phyloP scores from a whole-genome alignment of 1,140 invertebrate species.

The Cotesia glomerata region DNA sequence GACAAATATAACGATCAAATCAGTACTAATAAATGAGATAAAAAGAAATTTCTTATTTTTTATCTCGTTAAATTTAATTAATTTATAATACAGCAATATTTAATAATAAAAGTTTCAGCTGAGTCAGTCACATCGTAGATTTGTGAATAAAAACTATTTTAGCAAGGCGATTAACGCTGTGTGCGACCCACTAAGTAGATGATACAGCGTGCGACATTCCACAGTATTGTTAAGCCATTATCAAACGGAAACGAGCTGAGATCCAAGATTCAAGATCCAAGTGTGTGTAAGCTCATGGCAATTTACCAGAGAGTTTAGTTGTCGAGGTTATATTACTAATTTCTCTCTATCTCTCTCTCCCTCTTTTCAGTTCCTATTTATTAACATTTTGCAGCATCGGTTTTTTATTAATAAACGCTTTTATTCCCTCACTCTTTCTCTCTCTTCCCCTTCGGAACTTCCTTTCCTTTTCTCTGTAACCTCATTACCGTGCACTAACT shows the following conservation, averaged over 20 bases:
- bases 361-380: not conserved
- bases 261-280: not conserved
- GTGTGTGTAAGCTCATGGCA: not conserved
- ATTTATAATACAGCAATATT: no score
- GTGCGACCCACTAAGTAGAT: conserved; percentile 23
- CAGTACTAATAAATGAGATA: no score
- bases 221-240: conserved; percentile 23
- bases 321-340: not conserved
- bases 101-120: no score
- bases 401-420: not conserved
- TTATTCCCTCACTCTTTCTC: not conserved
- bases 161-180: not conserved
- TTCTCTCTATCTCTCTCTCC: not conserved
- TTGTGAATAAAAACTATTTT: not conserved
- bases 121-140: not conserved
- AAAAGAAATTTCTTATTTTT: no score
- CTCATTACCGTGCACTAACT: not conserved
- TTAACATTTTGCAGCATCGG: not conserved
- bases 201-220: conserved; percentile 24
- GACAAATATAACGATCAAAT: no score
- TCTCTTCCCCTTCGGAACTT: no score
- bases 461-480: not conserved
- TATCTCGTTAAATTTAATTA: no score
- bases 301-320: not conserved
- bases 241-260: not conserved